Conservation (phyloP, 2,113 vertebrate species). For the Lepisosteus oculatus region DNA sequence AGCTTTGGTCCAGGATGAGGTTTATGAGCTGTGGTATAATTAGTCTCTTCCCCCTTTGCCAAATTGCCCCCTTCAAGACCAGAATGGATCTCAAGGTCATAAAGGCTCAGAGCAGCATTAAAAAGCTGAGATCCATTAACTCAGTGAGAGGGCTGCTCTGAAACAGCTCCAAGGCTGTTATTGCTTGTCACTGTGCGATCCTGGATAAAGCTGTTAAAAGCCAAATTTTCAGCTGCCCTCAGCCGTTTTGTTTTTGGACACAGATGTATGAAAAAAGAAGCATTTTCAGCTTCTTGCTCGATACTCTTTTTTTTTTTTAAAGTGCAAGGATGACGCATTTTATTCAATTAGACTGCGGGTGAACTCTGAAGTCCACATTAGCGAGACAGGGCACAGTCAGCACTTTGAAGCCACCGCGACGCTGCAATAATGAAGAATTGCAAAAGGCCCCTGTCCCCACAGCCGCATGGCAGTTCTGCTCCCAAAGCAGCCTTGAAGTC, state of each 20-base stretch:
- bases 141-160: no score
- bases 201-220: neutral
- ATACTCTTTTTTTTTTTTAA: neutral
- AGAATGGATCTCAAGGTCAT: no score
- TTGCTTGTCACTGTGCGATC: neutral
- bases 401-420: neutral
- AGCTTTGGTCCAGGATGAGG: no score
- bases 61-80: no score
- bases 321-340: neutral
- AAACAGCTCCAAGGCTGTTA: neutral
- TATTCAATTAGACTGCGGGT: neutral
- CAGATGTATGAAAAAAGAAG: neutral
- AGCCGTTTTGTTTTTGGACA: no score
- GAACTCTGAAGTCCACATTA: neutral
- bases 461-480: no score
- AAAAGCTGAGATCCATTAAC: no score
- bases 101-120: no score
- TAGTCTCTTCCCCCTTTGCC: no score
- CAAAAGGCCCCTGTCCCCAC: neutral
- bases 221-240: neutral
- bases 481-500: no score
- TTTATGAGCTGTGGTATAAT: no score
- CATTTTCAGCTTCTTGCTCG: neutral
- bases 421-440: constrained; percentile 1
- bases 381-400: neutral